Evolutionary conservation across 2,888 invertebrate species (phyloP), one percentile per base, ranked within the genome.

Genomic region (Cyaniris semiargus): DNA sequence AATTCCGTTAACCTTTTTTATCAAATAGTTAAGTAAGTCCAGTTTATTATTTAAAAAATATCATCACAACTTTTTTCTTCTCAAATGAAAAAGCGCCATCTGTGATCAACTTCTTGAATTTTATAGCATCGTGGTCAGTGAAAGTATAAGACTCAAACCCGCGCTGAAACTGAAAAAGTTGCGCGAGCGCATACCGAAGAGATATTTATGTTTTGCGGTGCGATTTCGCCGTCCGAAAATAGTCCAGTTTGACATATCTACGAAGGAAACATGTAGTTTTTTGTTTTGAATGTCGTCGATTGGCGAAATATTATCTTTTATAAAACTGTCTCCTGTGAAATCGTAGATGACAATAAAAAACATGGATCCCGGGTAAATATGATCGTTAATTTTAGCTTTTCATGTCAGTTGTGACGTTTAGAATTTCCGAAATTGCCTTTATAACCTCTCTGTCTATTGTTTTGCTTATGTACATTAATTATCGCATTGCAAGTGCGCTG

Each of bases 171-270:
- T 78, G 79, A 81, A 81, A 81, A 85, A 79, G 81, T 78, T 79
- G 79, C 78, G 76, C 66, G 70, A 72, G 76, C 76, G 83, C 27
- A 81, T 82, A 82, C 83, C 83, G 83, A 83, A 81, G 84, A 84
- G 83, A 85, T 89, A 89, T 89, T 88, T 90, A 87, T 85, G 86
- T 87, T 86, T 79, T 88, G 85, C 85, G 85, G 83, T 85, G 80
- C 91, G 93, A 93, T 92, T 93, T 93, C 92, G 88, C 86, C 84
- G 83, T 89, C 89, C 90, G 83, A 89, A 93, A 94, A 94, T 93
- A 93, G 93, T 92, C 86, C 85, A 89, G 90, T 93, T 93, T 93
- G 93, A 93, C 93, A 93, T 91, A 92, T 89, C 89, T 86, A 89
- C 87, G 89, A 87, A 86, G 85, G 89, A 88, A 93, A 89, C 90